phyloP scores from a whole-genome alignment of 2,888 invertebrate genomes.

The Nephrotoma appendiculata region DNA sequence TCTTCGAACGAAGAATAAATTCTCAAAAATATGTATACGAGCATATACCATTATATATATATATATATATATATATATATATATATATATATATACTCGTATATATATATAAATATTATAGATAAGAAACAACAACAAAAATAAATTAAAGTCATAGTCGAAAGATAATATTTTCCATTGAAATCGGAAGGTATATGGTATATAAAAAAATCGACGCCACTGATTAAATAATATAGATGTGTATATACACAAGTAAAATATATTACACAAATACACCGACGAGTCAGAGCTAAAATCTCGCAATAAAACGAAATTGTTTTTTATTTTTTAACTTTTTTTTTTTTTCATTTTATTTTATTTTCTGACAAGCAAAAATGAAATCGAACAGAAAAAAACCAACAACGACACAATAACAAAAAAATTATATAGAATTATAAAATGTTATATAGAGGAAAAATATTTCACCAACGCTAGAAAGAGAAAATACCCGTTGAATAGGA shows the following conservation, averaged over 20 bases:
- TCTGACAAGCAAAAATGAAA: conserved; percentile 3
- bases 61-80: too few relatives aligned
- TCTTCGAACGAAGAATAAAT: background rate
- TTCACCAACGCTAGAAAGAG: background rate
- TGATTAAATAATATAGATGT: background rate
- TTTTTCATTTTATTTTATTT: background rate
- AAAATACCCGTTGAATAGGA: background rate
- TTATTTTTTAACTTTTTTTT: background rate
- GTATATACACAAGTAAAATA: background rate
- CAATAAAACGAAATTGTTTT: background rate
- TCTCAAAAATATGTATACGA: background rate
- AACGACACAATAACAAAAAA: background rate
- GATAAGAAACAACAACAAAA: background rate
- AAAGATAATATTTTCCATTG: background rate
- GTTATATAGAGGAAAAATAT: background rate
- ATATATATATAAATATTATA: background rate
- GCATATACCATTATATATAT: background rate
- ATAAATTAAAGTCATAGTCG: background rate
- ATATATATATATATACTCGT: background rate
- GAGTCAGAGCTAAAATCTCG: conserved; percentile 1
- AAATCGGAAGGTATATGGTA: background rate
- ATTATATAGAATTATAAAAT: background rate
- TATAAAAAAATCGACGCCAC: background rate
- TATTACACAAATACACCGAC: background rate
- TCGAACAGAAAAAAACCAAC: background rate